These are phyloP conservation scores for Casuarius casuarius DNA, from an alignment of 2,113 vertebrate species.

Conservation along the genomic window DNA sequence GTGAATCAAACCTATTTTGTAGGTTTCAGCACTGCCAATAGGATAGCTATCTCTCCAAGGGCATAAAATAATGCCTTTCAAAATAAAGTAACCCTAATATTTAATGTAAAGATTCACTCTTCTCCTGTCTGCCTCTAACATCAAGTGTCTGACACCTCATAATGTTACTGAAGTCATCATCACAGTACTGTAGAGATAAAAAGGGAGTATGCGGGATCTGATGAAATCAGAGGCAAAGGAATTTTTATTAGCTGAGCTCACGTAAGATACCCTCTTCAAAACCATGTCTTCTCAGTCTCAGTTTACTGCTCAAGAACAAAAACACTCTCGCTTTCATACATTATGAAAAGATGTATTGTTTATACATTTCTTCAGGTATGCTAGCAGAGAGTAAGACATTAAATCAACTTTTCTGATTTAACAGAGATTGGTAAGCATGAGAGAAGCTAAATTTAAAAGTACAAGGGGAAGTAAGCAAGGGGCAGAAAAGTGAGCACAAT, in stretches of 20 bases:
- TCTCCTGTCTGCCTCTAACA: background rate
- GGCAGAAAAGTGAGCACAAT: background rate
- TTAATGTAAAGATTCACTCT: constrained; percentile 3
- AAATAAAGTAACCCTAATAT: constrained; percentile 2
- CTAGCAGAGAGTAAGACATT: constrained; percentile 61
- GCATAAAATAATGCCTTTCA: background rate
- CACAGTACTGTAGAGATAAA: background rate
- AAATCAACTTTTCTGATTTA: constrained; percentile 64
- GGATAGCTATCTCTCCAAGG: background rate
- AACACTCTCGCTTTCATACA: background rate
- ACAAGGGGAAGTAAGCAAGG: background rate
- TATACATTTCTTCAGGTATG: constrained; percentile 58
- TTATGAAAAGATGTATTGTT: constrained; percentile 65
- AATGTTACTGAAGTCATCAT: background rate
- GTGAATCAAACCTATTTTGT: background rate
- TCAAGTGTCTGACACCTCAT: constrained; percentile 20
- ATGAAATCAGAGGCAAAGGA: constrained; percentile 60
- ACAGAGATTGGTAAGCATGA: constrained; percentile 49
- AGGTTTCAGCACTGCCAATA: background rate
- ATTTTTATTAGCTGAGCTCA: constrained; percentile 51
- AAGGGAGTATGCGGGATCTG: constrained; percentile 9
- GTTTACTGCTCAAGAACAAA: constrained; percentile 26
- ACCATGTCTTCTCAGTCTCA: background rate
- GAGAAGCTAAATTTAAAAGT: constrained; percentile 60
- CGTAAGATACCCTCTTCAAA: constrained; percentile 32